Percentiles rank a stretch among this genome's conserved stretches.
phyloP scores from a whole-genome alignment of 2,113 vertebrate genomes.

The Pipra filicauda region DNA sequence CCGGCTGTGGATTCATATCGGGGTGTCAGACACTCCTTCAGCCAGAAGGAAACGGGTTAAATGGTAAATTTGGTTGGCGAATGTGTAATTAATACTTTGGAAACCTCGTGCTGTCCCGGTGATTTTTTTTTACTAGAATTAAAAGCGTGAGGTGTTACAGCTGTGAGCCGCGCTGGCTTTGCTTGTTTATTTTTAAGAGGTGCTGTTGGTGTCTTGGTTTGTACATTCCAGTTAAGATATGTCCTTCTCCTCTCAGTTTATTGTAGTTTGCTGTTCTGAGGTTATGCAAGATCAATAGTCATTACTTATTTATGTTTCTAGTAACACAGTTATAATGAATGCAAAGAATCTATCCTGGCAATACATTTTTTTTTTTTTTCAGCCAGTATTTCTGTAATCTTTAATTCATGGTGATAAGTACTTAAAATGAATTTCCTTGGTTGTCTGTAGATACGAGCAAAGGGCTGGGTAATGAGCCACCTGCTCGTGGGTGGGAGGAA shows the following conservation, averaged over 20 bases:
- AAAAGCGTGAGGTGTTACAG: neutral
- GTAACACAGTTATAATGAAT: conserved; percentile 68
- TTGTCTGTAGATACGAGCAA: neutral
- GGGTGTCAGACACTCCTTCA: neutral
- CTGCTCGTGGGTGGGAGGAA: neutral
- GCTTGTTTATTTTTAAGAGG: neutral
- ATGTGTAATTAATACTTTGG: neutral
- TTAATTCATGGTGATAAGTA: conserved; percentile 50
- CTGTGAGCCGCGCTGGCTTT: neutral
- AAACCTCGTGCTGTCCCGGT: neutral
- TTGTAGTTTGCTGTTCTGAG: conserved; percentile 56
- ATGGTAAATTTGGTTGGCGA: neutral
- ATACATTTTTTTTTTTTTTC: conserved; percentile 35
- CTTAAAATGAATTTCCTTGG: conserved; percentile 20
- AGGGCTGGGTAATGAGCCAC: neutral
- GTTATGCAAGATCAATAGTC: conserved; percentile 52
- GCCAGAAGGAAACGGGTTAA: neutral
- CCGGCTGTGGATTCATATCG: rapidly evolving
- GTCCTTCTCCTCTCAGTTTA: conserved; percentile 46
- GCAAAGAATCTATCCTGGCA: conserved; percentile 40
- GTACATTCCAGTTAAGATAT: neutral
- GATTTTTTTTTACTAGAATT: neutral
- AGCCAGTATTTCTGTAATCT: conserved; percentile 39
- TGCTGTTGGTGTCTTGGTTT: neutral
- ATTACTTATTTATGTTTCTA: conserved; percentile 68